phyloP scores from a whole-genome alignment of 2,888 invertebrate species.

The Holacanthella duospinosa region DNA sequence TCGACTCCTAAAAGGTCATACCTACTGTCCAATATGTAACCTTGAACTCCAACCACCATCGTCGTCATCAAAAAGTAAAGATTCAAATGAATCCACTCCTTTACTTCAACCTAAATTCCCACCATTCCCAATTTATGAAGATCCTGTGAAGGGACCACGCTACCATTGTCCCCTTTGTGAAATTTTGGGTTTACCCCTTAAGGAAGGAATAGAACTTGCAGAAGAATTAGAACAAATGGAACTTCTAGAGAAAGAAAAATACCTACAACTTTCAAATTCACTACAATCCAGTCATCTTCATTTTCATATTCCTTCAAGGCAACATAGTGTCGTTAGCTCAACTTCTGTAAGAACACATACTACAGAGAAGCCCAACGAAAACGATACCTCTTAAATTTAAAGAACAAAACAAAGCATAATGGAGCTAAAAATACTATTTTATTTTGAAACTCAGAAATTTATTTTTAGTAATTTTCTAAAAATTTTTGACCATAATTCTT shows the following conservation, averaged over 20 bases:
- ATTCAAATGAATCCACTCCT: not conserved
- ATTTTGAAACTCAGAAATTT: too few relatives aligned
- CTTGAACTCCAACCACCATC: not conserved
- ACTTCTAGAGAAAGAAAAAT: too few relatives aligned
- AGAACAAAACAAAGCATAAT: too few relatives aligned
- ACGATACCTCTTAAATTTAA: too few relatives aligned
- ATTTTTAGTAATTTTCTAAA: too few relatives aligned
- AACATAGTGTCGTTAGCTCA: not conserved
- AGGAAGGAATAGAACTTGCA: not conserved
- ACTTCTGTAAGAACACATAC: not conserved
- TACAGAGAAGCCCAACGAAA: too few relatives aligned
- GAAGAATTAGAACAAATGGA: not conserved
- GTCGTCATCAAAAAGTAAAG: not conserved
- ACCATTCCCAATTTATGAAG: not conserved
- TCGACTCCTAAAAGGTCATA: not conserved
- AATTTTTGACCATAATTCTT: too few relatives aligned
- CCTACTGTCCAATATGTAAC: not conserved
- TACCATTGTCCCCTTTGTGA: not conserved
- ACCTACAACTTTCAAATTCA: too few relatives aligned
- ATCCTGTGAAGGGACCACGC: not conserved
- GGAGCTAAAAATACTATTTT: too few relatives aligned
- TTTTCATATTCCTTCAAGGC: not conserved
- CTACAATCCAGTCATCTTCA: not conserved
- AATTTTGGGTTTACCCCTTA: not conserved
- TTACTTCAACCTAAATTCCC: not conserved